A percentile compares a stretch with the other conserved stretches of the same genome.
These are phyloP conservation scores for Mormyrus lacerda DNA, from an alignment of 2,113 vertebrate species.

Conservation along the genomic window DNA sequence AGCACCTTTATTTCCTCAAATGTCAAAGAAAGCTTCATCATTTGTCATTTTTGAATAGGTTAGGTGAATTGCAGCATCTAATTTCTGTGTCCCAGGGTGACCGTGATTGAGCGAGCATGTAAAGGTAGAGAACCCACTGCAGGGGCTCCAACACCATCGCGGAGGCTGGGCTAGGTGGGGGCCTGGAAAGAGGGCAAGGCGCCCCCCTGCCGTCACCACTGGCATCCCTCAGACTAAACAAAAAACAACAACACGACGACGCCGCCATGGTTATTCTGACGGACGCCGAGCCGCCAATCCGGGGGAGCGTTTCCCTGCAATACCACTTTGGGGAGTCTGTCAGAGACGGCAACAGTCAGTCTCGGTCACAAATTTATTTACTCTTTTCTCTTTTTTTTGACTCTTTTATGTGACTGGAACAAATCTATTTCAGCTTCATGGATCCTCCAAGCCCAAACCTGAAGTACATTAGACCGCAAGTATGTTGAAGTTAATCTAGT, in stretches of 20 bases:
- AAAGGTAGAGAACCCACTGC: neutral
- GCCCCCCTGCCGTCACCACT: neutral
- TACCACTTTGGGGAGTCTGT: neutral
- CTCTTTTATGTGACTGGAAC: constrained; percentile 53
- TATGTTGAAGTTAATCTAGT: constrained; percentile 50
- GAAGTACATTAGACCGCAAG: constrained; percentile 41
- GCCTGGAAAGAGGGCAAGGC: neutral
- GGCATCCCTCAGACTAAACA: constrained; percentile 4
- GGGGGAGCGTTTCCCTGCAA: neutral
- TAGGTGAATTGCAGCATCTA: neutral
- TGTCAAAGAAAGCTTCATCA: neutral
- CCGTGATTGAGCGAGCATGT: neutral
- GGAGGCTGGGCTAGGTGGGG: neutral
- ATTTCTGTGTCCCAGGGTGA: neutral
- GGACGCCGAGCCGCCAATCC: neutral
- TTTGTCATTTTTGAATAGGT: neutral
- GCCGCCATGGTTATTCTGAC: neutral
- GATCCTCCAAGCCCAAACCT: constrained; percentile 48
- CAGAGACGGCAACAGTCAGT: neutral
- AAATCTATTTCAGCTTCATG: constrained; percentile 58
- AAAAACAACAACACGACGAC: constrained; percentile 4
- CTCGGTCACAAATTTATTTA: constrained; percentile 6
- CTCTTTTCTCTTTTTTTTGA: constrained; percentile 24
- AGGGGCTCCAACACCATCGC: neutral
- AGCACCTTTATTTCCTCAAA: neutral